These are phyloP conservation scores for Danaus plexippus DNA, from an alignment of 1,140 invertebrate species.

Conservation along the genomic window DNA sequence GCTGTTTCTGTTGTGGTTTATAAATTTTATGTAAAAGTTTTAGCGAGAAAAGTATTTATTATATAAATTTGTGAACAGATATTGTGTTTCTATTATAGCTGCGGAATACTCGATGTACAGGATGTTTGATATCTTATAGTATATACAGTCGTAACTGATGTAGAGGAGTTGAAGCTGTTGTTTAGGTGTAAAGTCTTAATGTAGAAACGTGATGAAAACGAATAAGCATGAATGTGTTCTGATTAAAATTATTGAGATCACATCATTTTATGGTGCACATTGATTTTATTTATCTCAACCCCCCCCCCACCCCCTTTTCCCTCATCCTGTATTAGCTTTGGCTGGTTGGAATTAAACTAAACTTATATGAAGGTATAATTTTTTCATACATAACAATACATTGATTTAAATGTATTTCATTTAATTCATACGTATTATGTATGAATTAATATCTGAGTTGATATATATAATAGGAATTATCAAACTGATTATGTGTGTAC, in stretches of 20 bases:
- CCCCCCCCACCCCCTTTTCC: conserved; percentile 17
- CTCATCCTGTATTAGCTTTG: conserved; percentile 29
- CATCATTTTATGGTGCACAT: conserved; percentile 51
- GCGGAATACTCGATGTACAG: conserved; percentile 28
- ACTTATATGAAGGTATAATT: too few relatives aligned
- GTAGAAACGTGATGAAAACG: too few relatives aligned
- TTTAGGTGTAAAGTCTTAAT: conserved; percentile 32
- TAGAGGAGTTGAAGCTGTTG: conserved; percentile 37
- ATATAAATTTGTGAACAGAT: conserved; percentile 18
- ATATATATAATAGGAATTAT: too few relatives aligned
- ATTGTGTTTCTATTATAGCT: conserved; percentile 28
- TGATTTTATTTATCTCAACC: conserved; percentile 50
- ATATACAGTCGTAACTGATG: conserved; percentile 27
- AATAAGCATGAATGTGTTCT: too few relatives aligned
- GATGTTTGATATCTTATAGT: too few relatives aligned
- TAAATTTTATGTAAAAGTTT: conserved; percentile 16
- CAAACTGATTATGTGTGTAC: too few relatives aligned
- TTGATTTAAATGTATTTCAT: too few relatives aligned
- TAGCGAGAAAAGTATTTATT: conserved; percentile 27
- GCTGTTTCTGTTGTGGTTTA: conserved; percentile 24
- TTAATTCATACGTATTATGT: too few relatives aligned
- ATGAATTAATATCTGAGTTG: too few relatives aligned
- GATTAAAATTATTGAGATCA: conserved; percentile 46
- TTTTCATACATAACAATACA: too few relatives aligned
- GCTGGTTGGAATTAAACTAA: too few relatives aligned